Evolutionary conservation across 2,797 vertebrate species (phyloP).

Genomic region (Miichthys miiuy): DNA sequence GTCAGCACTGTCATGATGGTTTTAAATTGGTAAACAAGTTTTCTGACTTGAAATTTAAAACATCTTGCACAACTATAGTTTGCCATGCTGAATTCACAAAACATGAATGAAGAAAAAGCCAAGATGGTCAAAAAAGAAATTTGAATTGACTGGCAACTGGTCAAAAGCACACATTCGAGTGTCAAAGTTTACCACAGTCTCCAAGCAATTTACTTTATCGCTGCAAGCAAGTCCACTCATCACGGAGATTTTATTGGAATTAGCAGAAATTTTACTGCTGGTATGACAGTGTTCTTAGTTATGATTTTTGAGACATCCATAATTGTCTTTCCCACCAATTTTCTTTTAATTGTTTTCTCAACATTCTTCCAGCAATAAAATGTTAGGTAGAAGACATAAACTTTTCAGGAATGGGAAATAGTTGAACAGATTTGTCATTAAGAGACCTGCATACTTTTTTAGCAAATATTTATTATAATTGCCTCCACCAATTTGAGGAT

Average conservation of each 20-base stretch:
- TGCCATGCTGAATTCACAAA: neutral
- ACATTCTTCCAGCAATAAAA: slow-evolving; percentile 3
- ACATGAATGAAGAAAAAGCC: neutral
- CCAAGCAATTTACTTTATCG: neutral
- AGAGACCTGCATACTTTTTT: neutral
- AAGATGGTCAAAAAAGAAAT: neutral
- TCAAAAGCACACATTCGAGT: neutral
- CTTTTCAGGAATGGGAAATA: neutral
- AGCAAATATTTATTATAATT: neutral
- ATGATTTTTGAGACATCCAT: neutral
- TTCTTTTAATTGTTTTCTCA: neutral
- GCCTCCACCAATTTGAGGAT: too few species aligned
- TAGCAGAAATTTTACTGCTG: slow-evolving; percentile 1
- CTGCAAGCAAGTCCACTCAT: slow-evolving; percentile 9
- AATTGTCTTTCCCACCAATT: slow-evolving; percentile 6
- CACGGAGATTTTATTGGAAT: neutral
- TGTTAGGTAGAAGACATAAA: neutral
- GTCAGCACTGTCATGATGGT: slow-evolving; percentile 14
- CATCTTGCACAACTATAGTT: neutral
- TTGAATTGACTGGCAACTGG: neutral
- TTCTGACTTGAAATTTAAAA: neutral
- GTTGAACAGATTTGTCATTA: neutral
- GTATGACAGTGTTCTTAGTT: neutral
- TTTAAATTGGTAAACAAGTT: neutral
- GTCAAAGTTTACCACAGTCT: neutral